phyloP scores from a whole-genome alignment of 2,888 invertebrate genomes.

The Drosophila robusta region DNA sequence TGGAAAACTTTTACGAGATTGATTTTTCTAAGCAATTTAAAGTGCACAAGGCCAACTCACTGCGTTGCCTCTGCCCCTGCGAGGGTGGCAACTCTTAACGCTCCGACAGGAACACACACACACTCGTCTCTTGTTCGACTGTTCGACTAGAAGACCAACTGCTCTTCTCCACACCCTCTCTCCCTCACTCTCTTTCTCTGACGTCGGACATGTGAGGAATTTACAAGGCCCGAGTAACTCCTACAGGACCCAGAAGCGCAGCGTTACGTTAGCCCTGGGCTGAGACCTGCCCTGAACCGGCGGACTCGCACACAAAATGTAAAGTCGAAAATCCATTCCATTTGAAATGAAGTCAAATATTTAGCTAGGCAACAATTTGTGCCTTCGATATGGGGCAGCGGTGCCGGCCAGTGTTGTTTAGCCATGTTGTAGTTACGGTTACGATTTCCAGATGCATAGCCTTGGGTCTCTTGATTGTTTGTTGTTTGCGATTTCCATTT shows the following conservation, averaged over 20 bases:
- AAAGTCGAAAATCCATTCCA: slow-evolving; percentile 45
- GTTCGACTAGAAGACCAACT: slow-evolving; percentile 5
- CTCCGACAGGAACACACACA: slow-evolving; percentile 17
- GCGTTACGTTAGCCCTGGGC: slow-evolving; percentile 8
- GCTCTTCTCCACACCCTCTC: not conserved
- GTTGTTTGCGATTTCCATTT: slow-evolving; percentile 30
- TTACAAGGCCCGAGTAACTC: slow-evolving; percentile 19
- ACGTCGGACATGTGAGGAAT: slow-evolving; percentile 41
- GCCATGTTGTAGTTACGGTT: slow-evolving; percentile 17
- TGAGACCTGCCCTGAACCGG: not conserved
- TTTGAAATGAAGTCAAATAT: slow-evolving; percentile 76
- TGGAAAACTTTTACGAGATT: slow-evolving; percentile 76
- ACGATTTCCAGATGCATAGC: slow-evolving; percentile 24
- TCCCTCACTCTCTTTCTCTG: not conserved
- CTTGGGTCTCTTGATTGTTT: not conserved
- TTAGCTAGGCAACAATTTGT: slow-evolving; percentile 67
- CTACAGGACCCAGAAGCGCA: not conserved
- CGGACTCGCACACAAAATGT: slow-evolving; percentile 23
- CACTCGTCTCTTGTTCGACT: slow-evolving; percentile 1
- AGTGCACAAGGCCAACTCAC: slow-evolving; percentile 51
- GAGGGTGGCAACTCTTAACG: slow-evolving; percentile 11
- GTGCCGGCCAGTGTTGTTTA: slow-evolving; percentile 19
- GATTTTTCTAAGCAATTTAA: slow-evolving; percentile 81
- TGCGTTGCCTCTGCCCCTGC: not conserved
- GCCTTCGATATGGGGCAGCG: slow-evolving; percentile 42